A percentile compares a stretch with the other conserved stretches of the same genome.
These are phyloP conservation scores for Malaclemys terrapin DNA, from an alignment of 2,113 vertebrate genomes.

Conservation along the genomic window DNA sequence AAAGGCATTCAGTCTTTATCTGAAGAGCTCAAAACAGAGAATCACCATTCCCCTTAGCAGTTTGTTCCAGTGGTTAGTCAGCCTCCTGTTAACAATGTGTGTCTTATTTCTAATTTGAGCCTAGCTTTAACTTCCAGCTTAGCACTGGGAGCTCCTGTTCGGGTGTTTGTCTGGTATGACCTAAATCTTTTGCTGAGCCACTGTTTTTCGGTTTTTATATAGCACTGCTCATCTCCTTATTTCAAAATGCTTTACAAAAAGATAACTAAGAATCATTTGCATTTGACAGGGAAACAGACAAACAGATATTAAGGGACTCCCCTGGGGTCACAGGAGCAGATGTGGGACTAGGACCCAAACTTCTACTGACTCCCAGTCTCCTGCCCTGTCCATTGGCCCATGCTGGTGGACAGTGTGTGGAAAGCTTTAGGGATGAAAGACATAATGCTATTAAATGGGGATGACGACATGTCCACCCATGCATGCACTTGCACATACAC, in stretches of 20 bases:
- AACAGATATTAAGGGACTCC: neutral
- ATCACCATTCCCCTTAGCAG: neutral
- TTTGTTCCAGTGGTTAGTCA: neutral
- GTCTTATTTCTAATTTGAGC: neutral
- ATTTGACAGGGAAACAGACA: neutral
- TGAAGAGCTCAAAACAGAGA: neutral
- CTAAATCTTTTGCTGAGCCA: neutral
- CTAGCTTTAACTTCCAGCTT: neutral
- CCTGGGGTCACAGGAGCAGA: neutral
- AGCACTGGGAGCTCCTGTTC: neutral
- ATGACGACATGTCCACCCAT: neutral
- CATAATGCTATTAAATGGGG: neutral
- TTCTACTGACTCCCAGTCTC: neutral
- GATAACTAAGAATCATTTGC: neutral
- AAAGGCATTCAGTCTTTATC: neutral
- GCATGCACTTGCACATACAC: neutral
- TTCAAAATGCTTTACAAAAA: neutral
- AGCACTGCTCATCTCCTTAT: neutral
- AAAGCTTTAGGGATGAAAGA: neutral
- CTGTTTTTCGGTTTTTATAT: neutral
- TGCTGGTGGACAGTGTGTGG: fast-evolving
- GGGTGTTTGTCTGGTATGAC: neutral
- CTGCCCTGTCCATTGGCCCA: neutral
- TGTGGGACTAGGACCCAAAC: neutral
- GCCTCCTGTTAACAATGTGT: neutral